Conservation (phyloP, 2,113 vertebrate species). For the Diadophis punctatus region DNA sequence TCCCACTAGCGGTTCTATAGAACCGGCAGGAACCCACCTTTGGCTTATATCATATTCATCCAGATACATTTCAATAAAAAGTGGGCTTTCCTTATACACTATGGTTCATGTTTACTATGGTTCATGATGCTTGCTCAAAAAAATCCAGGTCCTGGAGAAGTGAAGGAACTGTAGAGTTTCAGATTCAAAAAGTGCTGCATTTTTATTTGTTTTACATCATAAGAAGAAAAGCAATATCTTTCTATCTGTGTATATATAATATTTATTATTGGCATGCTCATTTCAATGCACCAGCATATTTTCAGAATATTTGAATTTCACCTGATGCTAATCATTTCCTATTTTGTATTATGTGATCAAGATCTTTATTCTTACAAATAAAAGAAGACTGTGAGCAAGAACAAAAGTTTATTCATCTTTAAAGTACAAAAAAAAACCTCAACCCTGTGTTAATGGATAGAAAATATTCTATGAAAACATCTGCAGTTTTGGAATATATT, state of each 20-base stretch:
- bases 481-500: neutral
- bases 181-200: neutral
- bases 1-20: too few species aligned
- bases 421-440: neutral
- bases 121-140: neutral
- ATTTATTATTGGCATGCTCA: too few species aligned
- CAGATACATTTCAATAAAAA: neutral
- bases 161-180: neutral
- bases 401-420: neutral
- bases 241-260: too few species aligned
- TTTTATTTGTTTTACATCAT: neutral
- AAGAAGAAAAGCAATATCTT: neutral
- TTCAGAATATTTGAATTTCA: neutral
- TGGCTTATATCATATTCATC: neutral
- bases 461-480: neutral
- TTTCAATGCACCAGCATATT: neutral
- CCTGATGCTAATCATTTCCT: neutral
- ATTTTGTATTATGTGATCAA: neutral
- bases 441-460: neutral
- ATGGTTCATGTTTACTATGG: neutral
- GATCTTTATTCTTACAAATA: neutral
- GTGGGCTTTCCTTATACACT: neutral
- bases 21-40: too few species aligned
- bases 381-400: neutral
- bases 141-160: neutral